These are phyloP conservation scores for Andrena chrysosceles DNA, from an alignment of 2,888 invertebrate species.

Conservation along the genomic window DNA sequence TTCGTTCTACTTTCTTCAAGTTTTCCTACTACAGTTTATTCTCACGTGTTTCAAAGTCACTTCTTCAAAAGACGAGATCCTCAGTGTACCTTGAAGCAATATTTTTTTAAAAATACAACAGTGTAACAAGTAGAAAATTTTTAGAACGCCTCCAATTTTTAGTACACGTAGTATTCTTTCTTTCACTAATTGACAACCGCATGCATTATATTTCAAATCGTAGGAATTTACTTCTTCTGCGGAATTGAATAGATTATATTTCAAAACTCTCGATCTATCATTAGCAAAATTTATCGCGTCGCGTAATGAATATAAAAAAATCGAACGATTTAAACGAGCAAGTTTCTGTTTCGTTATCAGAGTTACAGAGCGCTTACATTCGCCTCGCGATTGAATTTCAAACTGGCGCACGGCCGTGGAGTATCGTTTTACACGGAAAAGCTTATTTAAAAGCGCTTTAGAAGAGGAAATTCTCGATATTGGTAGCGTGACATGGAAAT, in stretches of 20 bases:
- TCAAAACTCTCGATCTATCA: background rate
- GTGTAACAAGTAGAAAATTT: too few species aligned
- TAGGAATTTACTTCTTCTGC: background rate
- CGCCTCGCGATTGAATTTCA: background rate
- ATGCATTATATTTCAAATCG: background rate
- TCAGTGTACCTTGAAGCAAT: too few species aligned
- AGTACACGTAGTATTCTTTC: too few species aligned
- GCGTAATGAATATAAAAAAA: background rate
- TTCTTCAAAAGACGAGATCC: too few species aligned
- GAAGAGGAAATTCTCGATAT: background rate
- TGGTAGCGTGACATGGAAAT: conserved; percentile 6
- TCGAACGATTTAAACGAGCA: background rate
- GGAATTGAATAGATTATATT: background rate
- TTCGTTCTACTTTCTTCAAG: too few species aligned
- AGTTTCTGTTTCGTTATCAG: background rate
- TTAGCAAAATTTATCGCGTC: background rate
- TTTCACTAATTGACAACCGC: background rate
- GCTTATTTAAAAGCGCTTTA: background rate
- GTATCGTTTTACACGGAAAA: background rate
- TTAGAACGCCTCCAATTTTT: too few species aligned
- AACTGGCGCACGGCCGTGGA: background rate
- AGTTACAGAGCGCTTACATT: background rate
- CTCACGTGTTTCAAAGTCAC: too few species aligned
- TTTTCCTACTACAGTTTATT: too few species aligned
- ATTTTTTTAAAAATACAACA: too few species aligned